Base-by-base conservation (phyloP, 2,888 invertebrate genomes). In the Stenodema calcarata region DNA sequence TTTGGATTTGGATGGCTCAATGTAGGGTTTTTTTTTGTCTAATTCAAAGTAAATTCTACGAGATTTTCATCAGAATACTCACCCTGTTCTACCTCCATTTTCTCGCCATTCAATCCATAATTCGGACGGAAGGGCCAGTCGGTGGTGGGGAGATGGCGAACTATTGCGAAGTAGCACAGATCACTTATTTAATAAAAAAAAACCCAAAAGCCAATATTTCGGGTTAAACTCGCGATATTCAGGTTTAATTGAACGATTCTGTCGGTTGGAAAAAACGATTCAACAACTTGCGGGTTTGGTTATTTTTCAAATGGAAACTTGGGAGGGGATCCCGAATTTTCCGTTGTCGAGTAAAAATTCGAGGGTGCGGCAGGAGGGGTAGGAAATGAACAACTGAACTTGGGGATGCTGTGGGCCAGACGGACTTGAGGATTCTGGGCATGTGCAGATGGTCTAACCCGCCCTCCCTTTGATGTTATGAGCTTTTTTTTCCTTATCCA, bases 41-140 rank as follows among this genome's bases (percentile, higher is more conserved):
- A 7, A 35, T 35, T 35, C 7, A 7, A 7, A 7, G 35, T 35
- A 7, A 35, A 4, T 35, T 2, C 35, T 7, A 9, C 1, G 62
- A 11, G 62, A 62, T 44, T 78, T 78, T 44, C 1, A 41, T 35
- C 12, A 14, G n/a, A 23, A 12, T 27, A 84, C 84, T 73, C 30
- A 84, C 84, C 73, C 41, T 73, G 50, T n/a, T 73, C 44, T 47
- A 50, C 42, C 18, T 75, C 84, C 84, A 84, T 84, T 75, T 62
- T 75, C 75, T 44, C 62, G n/a, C 35, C 23, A 44, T 44, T 73
- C 73, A 84, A 84, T 84, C 84, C 84, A 84, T 84, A 84, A 84
- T 75, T 73, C 23, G 84, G 70, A 42, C 84, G 28, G 44, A 9
- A 16, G 12, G 50, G 54, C 12, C 16, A 4, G 27, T 16, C n/a